Evolutionary conservation across 2,113 vertebrate species (phyloP).

Genomic region (Neodontobutis hainanensis): DNA sequence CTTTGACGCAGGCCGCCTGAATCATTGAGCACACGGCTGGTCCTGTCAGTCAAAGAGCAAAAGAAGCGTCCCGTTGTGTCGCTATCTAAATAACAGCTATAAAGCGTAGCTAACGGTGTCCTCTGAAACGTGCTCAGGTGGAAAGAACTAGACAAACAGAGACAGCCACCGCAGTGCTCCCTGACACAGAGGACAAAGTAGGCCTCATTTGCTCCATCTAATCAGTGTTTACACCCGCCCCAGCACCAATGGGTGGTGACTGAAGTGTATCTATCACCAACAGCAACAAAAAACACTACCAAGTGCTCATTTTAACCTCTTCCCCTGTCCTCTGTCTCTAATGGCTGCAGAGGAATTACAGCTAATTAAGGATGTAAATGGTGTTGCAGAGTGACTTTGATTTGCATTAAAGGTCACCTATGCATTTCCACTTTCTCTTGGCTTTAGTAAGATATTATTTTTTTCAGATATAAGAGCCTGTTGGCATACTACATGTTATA

Average conservation of each 20-base stretch:
- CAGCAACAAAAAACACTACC: slow-evolving; percentile 26
- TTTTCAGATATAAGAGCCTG: no score
- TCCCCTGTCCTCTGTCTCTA: slow-evolving; percentile 74
- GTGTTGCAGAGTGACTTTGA: slow-evolving; percentile 77
- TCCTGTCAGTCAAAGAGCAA: slow-evolving; percentile 73
- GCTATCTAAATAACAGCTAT: slow-evolving; percentile 78
- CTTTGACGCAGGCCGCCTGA: slow-evolving; percentile 35
- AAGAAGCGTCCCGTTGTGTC: slow-evolving; percentile 72
- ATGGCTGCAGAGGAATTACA: slow-evolving; percentile 87
- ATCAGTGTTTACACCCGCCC: slow-evolving; percentile 80
- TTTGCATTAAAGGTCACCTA: slow-evolving; percentile 78
- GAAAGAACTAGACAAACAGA: slow-evolving; percentile 79
- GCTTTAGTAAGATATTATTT: no score
- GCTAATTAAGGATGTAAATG: slow-evolving; percentile 91
- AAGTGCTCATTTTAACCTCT: slow-evolving; percentile 67
- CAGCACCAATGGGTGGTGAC: slow-evolving; percentile 66
- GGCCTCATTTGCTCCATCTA: slow-evolving; percentile 79
- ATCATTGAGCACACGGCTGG: slow-evolving; percentile 63
- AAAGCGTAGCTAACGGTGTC: slow-evolving; percentile 77
- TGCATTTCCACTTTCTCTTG: no score
- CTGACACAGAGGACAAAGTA: slow-evolving; percentile 79
- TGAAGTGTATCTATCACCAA: slow-evolving; percentile 72
- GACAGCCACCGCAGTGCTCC: slow-evolving; percentile 70
- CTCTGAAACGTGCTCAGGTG: slow-evolving; percentile 79
- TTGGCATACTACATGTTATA: no score